A percentile compares a stretch with the other conserved stretches of the same genome.
Conservation (phyloP, 2,113 vertebrate species). For the Fulica atra region DNA sequence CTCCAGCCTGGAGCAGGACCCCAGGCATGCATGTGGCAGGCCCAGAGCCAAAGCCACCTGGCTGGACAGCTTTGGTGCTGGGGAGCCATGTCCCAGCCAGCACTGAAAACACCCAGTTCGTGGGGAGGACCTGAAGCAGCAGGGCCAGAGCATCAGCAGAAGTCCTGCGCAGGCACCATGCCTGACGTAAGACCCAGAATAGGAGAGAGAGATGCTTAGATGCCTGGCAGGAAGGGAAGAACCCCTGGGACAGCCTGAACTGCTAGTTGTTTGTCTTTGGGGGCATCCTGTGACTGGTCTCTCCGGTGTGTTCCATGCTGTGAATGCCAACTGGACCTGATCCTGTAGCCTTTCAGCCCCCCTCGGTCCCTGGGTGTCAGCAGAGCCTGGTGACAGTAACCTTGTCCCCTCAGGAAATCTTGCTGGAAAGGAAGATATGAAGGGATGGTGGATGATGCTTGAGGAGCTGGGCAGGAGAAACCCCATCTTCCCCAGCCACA, state of each 20-base stretch:
- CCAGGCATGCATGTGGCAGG: background rate
- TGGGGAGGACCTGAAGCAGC: background rate
- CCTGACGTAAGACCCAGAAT: background rate
- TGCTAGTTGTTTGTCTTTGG: background rate
- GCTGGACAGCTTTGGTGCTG: background rate
- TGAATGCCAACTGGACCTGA: background rate
- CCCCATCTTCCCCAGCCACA: accelerated
- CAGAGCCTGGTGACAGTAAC: background rate
- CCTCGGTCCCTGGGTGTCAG: background rate
- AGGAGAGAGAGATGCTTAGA: accelerated
- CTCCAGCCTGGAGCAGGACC: background rate
- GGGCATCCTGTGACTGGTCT: background rate
- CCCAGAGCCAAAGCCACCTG: background rate
- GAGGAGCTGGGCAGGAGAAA: background rate
- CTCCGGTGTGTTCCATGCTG: background rate
- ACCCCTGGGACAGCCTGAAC: background rate
- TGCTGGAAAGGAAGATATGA: background rate
- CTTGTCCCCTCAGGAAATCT: background rate
- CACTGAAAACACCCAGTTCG: background rate
- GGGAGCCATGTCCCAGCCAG: background rate
- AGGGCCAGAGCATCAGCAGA: background rate
- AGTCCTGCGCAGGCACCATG: background rate
- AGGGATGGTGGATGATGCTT: background rate
- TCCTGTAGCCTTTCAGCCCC: background rate
- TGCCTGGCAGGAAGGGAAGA: background rate